Conservation (phyloP, 1,140 invertebrate species). For the Drosophila willistoni region DNA sequence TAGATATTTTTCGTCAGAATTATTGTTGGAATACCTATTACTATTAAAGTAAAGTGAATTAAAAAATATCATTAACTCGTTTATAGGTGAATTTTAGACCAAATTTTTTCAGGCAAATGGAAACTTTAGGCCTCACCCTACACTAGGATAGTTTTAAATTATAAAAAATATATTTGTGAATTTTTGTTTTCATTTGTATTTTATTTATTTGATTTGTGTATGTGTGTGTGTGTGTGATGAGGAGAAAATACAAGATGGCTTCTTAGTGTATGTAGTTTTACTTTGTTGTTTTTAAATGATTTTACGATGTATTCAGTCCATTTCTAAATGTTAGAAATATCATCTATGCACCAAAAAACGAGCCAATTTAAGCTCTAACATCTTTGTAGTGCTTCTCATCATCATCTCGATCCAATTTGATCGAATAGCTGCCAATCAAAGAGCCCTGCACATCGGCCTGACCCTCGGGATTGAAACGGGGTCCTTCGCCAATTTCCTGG, state of each 20-base stretch:
- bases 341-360: conserved; percentile 7
- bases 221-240: conserved; percentile 19
- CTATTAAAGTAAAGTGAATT: no score
- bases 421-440: conserved; percentile 80
- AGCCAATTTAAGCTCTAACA: conserved; percentile 34
- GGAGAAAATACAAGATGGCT: conserved; percentile 40
- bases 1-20: no score
- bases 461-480: conserved; percentile 83
- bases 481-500: conserved; percentile 84
- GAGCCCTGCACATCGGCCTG: conserved; percentile 83
- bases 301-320: conserved; percentile 72
- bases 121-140: no score
- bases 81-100: no score
- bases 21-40: no score
- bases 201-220: conserved; percentile 10
- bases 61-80: no score
- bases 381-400: conserved; percentile 72
- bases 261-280: conserved; percentile 16
- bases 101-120: no score
- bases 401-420: conserved; percentile 65
- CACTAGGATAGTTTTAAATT: no score
- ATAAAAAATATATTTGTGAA: no score
- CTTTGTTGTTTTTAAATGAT: conserved; percentile 41
- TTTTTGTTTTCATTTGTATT: background rate
- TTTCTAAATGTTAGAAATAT: conserved; percentile 83